Conservation (phyloP, 2,113 vertebrate species). For the Limanda limanda region DNA sequence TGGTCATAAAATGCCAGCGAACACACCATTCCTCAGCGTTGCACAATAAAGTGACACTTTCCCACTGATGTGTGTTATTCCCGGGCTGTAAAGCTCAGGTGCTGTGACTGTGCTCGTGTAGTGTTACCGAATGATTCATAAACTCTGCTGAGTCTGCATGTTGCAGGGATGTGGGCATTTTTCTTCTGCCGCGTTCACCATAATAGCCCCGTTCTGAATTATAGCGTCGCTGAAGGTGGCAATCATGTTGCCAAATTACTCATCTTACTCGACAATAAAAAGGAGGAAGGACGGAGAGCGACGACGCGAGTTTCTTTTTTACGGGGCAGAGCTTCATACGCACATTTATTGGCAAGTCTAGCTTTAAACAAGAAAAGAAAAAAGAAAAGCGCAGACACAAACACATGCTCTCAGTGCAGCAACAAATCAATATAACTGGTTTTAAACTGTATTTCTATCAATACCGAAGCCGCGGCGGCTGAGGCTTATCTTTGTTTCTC, state of each 20-base stretch:
- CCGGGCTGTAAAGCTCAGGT: constrained; percentile 60
- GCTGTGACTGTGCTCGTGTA: constrained; percentile 63
- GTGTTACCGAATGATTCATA: constrained; percentile 74
- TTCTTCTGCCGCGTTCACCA: constrained; percentile 58
- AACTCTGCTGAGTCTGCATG: constrained; percentile 72
- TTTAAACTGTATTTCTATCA: constrained; percentile 38
- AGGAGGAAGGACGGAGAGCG: constrained; percentile 18
- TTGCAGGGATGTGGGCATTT: constrained; percentile 68
- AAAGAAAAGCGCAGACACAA: neutral
- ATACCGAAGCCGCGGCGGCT: constrained; percentile 29
- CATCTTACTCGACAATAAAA: constrained; percentile 50
- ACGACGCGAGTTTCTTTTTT: constrained; percentile 18
- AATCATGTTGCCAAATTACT: constrained; percentile 71
- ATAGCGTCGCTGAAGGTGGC: constrained; percentile 63
- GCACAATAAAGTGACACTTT: constrained; percentile 54
- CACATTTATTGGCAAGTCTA: constrained; percentile 6
- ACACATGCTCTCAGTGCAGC: constrained; percentile 5
- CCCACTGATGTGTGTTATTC: constrained; percentile 54
- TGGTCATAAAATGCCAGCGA: constrained; percentile 37
- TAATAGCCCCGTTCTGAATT: constrained; percentile 55
- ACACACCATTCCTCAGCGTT: constrained; percentile 24
- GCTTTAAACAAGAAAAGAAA: neutral
- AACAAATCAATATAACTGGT: constrained; percentile 42
- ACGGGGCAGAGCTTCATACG: constrained; percentile 7
- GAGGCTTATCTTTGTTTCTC: constrained; percentile 51